A percentile compares a stretch with the other conserved stretches of the same genome.
phyloP scores from a whole-genome alignment of 2,113 vertebrate species.

The Ochotona curzoniae region DNA sequence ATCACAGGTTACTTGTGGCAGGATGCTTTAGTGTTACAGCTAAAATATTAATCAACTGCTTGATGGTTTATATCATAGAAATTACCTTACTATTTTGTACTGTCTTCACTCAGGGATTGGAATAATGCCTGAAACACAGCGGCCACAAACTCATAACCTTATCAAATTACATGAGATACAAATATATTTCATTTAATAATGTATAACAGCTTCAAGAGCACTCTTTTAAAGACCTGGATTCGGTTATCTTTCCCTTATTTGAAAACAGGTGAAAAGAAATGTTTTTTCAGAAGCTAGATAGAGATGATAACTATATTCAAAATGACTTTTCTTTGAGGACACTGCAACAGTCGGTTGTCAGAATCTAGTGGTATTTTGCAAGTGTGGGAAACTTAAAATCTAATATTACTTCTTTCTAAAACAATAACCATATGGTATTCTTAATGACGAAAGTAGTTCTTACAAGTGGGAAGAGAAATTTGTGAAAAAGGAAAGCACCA shows the following conservation, averaged over 20 bases:
- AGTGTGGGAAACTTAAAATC: background rate
- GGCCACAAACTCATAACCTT: conserved; percentile 13
- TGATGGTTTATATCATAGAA: background rate
- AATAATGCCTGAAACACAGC: conserved; percentile 16
- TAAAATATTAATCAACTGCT: conserved; percentile 52
- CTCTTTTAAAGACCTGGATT: background rate
- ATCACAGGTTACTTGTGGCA: conserved; percentile 9
- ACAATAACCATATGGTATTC: conserved; percentile 49
- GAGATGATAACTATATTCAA: conserved; percentile 31
- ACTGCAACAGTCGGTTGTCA: background rate
- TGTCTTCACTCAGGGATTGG: conserved; percentile 33
- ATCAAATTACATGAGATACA: background rate
- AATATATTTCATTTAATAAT: conserved; percentile 2
- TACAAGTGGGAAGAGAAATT: conserved; percentile 40
- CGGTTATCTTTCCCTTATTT: conserved; percentile 41
- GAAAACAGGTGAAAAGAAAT: conserved; percentile 26
- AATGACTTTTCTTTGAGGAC: conserved; percentile 19
- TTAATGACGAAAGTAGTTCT: conserved; percentile 55
- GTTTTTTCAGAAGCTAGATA: conserved; percentile 31
- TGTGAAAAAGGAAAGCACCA: background rate
- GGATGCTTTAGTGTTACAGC: conserved; percentile 2
- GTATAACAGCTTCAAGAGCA: conserved; percentile 41
- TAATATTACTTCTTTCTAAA: conserved; percentile 43
- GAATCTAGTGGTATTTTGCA: conserved; percentile 11
- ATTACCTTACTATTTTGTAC: conserved; percentile 7